phyloP scores from a whole-genome alignment of 92 coral and sea anemone species.

The Parazoanthus darwini region DNA sequence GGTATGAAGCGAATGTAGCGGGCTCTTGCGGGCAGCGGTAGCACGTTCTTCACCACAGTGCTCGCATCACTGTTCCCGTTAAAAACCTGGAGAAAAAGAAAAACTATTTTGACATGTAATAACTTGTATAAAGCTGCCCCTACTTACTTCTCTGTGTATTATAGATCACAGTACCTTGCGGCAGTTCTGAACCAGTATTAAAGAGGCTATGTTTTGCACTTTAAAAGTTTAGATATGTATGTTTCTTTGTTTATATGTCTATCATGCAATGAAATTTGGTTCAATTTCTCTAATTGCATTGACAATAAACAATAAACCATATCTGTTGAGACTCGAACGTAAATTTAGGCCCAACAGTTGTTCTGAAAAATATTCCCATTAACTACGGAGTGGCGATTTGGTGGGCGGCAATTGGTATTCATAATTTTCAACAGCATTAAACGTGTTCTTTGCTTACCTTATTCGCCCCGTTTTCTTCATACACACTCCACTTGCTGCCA shows the following conservation, averaged over 20 bases:
- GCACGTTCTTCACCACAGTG: slow-evolving; percentile 49
- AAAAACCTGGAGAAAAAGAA: slow-evolving; percentile 43
- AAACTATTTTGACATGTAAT: neutral
- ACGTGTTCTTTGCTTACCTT: neutral
- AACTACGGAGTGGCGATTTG: no score
- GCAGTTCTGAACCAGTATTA: neutral
- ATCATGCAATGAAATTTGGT: no score
- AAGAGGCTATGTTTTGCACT: no score
- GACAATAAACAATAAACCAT: no score
- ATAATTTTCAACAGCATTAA: neutral
- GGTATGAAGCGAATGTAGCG: slow-evolving; percentile 71
- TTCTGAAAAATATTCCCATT: no score
- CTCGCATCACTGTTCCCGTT: slow-evolving; percentile 57
- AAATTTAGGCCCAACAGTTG: no score
- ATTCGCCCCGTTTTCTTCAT: neutral
- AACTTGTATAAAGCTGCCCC: neutral
- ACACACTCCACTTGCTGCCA: neutral
- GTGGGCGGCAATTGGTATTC: neutral
- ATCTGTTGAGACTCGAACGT: no score
- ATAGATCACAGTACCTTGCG: neutral
- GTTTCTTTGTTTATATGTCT: no score
- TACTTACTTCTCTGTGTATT: neutral
- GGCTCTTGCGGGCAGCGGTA: slow-evolving; percentile 41
- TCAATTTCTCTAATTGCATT: no score
- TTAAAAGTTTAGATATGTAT: no score